phyloP scores from a whole-genome alignment of 2,113 vertebrate genomes.

The Centrocercus urophasianus region DNA sequence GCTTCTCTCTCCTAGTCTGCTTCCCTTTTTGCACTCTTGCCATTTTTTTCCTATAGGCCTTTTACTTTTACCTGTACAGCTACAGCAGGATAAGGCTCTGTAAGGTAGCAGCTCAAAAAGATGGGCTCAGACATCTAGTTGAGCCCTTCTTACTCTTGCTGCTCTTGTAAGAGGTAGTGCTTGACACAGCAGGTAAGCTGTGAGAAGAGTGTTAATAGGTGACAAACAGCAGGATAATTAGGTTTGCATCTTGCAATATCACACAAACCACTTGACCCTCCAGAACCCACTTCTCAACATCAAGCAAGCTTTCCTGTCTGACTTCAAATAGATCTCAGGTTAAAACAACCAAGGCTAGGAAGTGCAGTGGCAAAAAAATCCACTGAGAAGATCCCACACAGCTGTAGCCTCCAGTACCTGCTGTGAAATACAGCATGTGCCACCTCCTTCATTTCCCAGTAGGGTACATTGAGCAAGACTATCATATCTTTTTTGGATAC shows the following conservation, averaged over 20 bases:
- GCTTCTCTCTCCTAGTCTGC: neutral
- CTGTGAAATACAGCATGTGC: neutral
- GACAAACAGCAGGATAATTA: neutral
- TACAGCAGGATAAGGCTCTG: neutral
- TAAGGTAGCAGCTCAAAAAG: neutral
- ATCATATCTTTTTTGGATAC: neutral
- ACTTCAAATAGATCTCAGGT: rapidly evolving
- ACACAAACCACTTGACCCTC: neutral
- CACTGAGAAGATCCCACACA: rapidly evolving
- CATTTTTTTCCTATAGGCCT: neutral
- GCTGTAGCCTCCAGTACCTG: neutral
- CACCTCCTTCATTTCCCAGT: neutral
- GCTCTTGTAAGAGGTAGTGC: rapidly evolving
- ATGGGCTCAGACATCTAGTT: neutral
- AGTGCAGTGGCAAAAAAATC: rapidly evolving
- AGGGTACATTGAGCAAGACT: neutral
- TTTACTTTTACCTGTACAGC: neutral
- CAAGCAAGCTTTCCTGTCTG: neutral
- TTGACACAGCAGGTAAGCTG: rapidly evolving
- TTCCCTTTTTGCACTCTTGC: neutral
- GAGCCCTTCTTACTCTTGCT: rapidly evolving
- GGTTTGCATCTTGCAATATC: neutral
- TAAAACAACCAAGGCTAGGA: neutral
- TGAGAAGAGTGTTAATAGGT: rapidly evolving
- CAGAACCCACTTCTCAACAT: neutral